Evolutionary conservation across 2,888 invertebrate species (phyloP).

Genomic region (Arenicola marina): DNA sequence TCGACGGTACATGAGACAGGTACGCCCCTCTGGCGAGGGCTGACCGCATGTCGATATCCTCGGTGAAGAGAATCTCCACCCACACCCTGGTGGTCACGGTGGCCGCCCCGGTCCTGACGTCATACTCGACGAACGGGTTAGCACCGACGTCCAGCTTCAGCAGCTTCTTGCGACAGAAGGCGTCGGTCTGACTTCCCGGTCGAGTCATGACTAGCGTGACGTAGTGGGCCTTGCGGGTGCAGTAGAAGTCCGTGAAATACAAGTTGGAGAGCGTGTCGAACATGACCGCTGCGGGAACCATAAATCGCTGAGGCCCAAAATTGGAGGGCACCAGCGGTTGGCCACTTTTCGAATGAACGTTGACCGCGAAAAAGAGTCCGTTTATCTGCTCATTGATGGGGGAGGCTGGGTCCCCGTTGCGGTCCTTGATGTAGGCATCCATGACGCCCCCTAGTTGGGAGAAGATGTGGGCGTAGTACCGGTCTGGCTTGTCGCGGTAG

Average conservation of each 20-base stretch:
- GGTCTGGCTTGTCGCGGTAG: too few species aligned
- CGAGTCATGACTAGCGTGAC: conserved; percentile 9
- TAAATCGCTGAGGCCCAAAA: neutral
- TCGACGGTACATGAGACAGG: too few species aligned
- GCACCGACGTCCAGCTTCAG: neutral
- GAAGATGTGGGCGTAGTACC: too few species aligned
- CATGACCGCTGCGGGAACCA: neutral
- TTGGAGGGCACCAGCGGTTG: neutral
- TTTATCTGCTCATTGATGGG: conserved; percentile 19
- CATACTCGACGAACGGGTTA: neutral
- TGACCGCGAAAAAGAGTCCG: conserved; percentile 24
- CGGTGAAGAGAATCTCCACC: too few species aligned
- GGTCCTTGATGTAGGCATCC: conserved; percentile 19
- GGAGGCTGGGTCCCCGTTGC: conserved; percentile 19
- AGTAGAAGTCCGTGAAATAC: conserved; percentile 8
- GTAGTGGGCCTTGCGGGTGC: neutral
- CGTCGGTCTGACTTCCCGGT: conserved; percentile 5
- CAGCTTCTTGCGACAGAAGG: conserved; percentile 6
- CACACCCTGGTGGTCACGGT: too few species aligned
- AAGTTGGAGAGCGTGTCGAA: neutral
- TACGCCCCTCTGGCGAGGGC: too few species aligned
- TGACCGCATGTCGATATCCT: too few species aligned
- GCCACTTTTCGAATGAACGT: conserved; percentile 5
- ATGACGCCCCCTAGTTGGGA: conserved; percentile 16
- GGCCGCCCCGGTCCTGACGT: too few species aligned